Evolutionary conservation across 2,797 vertebrate genomes (phyloP), one percentile per base, ranked within the genome.

Genomic region (Xenentodon cancila): DNA sequence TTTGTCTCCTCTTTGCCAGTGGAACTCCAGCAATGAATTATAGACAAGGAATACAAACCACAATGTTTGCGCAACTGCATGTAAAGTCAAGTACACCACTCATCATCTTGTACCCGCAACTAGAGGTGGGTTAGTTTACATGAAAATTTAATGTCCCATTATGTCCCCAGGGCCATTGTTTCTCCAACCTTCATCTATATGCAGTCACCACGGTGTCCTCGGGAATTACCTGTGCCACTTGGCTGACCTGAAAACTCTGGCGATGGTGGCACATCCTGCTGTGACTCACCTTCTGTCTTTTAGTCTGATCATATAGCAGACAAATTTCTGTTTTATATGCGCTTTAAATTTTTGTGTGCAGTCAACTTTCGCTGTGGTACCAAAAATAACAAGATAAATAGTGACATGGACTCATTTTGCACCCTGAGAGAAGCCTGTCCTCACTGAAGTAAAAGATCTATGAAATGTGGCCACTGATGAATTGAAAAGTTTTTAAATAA

Each of bases 181-280:
- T 75, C 85, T 89, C 85, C 88, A 77, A 92, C 92, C 90, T 92
- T 89, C 90, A 87, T 88, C 85, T 83, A 88, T 88, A 87, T 87
- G 85, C 82, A 81, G 74, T 73, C 84, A 67, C 71, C 68, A 52
- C 59, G 12, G 25, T 67, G 77, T 89, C 89, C 84, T 86, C 49
- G 4, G 79, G 84, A 86, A 84, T 77, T 77, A 84, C 80, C 82
- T 53, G 8, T 64, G 71, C 90, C 89, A 91, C 89, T 89, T 79
- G 76, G 79, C 86, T 91, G 91, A 90, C 90, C 91, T 88, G 91
- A 85, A 93, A 37, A 92, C 80, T 76, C 72, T 76, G 82, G 70
- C 80, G 87, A 59, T 77, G 74, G 84, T 74, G 77, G 72, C 56
- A 69, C 61, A 45, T 64, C 89, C 87, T 73, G 76, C 87, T 90